These are phyloP conservation scores for Thinocorus orbignyianus DNA, from an alignment of 2,113 vertebrate genomes.

Conservation along the genomic window DNA sequence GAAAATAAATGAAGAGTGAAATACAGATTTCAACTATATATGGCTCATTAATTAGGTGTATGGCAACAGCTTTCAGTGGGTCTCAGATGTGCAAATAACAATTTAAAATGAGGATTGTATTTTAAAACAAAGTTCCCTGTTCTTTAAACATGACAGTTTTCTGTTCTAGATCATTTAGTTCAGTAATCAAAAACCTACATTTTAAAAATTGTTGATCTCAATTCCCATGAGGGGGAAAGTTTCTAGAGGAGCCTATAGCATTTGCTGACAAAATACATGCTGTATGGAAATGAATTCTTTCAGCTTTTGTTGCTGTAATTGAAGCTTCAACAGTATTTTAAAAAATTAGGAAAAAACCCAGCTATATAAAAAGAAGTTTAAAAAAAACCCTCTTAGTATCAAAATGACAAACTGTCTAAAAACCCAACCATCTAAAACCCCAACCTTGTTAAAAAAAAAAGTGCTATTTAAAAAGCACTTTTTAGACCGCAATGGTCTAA, in stretches of 20 bases:
- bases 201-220: background rate
- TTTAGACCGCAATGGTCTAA: background rate
- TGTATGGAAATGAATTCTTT: background rate
- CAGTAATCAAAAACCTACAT: slow-evolving; percentile 10
- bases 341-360: background rate
- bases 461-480: background rate
- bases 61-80: background rate
- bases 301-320: background rate
- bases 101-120: slow-evolving; percentile 8
- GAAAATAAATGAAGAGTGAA: slow-evolving; percentile 58
- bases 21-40: slow-evolving; percentile 57
- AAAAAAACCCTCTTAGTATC: background rate
- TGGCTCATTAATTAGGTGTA: slow-evolving; percentile 55
- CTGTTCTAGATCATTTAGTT: slow-evolving; percentile 37
- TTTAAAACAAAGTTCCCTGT: slow-evolving; percentile 20
- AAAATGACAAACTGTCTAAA: background rate
- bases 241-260: background rate
- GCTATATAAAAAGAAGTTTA: too few relatives aligned
- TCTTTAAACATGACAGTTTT: slow-evolving; percentile 26
- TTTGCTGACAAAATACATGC: background rate
- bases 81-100: slow-evolving; percentile 13
- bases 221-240: background rate
- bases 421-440: background rate
- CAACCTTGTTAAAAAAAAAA: background rate
- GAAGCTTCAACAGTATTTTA: background rate